Evolutionary conservation across 1,140 invertebrate genomes (phyloP), one percentile per base, ranked within the genome.

Genomic region (Drepana arcuata): DNA sequence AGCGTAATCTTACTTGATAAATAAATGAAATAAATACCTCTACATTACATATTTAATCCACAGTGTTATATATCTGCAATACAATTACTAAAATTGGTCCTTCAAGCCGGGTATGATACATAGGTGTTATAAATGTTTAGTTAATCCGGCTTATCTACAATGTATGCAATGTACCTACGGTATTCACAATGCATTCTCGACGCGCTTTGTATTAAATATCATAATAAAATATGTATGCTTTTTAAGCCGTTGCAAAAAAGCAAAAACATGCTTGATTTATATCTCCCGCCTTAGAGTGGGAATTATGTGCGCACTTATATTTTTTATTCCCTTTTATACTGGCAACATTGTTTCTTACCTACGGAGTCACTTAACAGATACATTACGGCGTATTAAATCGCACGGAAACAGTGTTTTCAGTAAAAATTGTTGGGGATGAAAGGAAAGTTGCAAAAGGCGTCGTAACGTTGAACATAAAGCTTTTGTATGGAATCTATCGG

Each of bases 381-480:
- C 70, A 75, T 69, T n/a, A n/a, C n/a, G 50, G 62, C 67, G 62
- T 77, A 78, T 70, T 66, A 78, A 78, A 81, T 67, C 57, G 65
- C 57, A 74, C 71, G 73, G n/a, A n/a, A 80, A 81, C 71, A 78
- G 49, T 75, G 71, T 78, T 78, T 80, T 78, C 69, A 69, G 72
- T n/a, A n/a, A 73, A 77, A 64, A 74, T 77, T 73, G 68, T 79
- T 64, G 61, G 57, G 61, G 40, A 73, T 70, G 66, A 70, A 80
- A 73, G 72, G 66, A 71, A 78, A 74, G 77, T 68, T 73, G 4
- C 56, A 68, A 77, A 73, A 57, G 54, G 50, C 43, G 60, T 77
- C 77, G 77, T 82, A 79, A 79, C 63, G 67, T 64, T 28, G 63
- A 41, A 56, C 69, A 72, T 81, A 81, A 81, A 81, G 59, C 64